phyloP scores from a whole-genome alignment of 2,113 vertebrate genomes.

The Hydrolagus affinis region DNA sequence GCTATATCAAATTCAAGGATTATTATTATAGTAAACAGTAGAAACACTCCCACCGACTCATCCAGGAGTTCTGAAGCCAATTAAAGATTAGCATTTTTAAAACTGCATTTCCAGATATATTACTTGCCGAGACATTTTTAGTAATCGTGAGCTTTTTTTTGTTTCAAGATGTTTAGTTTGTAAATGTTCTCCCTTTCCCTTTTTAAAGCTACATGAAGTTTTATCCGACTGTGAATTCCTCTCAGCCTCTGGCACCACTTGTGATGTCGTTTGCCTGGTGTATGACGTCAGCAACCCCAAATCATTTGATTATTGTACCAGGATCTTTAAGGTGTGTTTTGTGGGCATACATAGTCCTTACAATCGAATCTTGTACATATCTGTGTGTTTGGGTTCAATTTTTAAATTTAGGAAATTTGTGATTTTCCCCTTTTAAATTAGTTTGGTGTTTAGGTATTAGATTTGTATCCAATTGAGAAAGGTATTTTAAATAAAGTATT shows the following conservation, averaged over 20 bases:
- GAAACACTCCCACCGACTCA: too few species aligned
- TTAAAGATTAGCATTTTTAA: background rate
- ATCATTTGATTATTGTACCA: constrained; percentile 93
- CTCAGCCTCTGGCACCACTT: constrained; percentile 73
- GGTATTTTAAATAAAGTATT: too few species aligned
- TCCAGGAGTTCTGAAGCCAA: too few species aligned
- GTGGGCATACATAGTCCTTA: too few species aligned
- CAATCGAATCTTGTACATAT: background rate
- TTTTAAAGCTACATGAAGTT: constrained; percentile 76
- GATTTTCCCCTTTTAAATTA: background rate
- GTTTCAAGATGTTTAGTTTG: too few species aligned
- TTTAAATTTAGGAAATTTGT: background rate
- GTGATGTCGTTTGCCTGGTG: constrained; percentile 86
- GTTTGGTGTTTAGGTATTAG: too few species aligned
- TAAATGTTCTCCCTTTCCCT: constrained; percentile 28
- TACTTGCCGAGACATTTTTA: too few species aligned
- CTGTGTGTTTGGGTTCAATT: background rate
- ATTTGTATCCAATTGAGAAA: too few species aligned
- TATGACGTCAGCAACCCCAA: constrained; percentile 83
- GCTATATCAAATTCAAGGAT: too few species aligned
- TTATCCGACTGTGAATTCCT: constrained; percentile 81
- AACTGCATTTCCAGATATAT: constrained; percentile 24
- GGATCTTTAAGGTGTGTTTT: constrained; percentile 79
- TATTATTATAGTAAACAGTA: too few species aligned
- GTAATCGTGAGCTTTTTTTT: too few species aligned